These are phyloP conservation scores for Meta bourneti DNA, from an alignment of 2,888 invertebrate genomes.

Conservation along the genomic window DNA sequence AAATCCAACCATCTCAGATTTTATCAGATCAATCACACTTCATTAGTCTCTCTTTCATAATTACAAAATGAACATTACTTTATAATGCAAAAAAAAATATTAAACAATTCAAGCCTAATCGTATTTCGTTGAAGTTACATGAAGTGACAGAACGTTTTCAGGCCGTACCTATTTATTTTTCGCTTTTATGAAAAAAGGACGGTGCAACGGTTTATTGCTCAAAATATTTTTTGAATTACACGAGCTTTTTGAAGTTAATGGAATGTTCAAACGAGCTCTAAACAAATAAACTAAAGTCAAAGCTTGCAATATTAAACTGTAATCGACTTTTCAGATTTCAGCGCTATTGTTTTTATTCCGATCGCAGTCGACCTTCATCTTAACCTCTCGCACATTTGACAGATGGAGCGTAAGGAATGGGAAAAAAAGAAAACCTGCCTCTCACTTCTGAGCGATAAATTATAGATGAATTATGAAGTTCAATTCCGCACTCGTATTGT, in stretches of 20 bases:
- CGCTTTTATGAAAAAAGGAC: not conserved
- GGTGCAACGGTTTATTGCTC: not conserved
- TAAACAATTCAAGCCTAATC: no score
- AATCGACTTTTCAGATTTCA: conserved; percentile 25
- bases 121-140: no score
- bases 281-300: conserved; percentile 5
- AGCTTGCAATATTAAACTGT: conserved; percentile 22
- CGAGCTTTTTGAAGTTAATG: not conserved
- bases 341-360: conserved; percentile 22
- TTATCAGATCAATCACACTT: no score
- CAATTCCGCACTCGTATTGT: conserved; percentile 20
- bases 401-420: conserved; percentile 6
- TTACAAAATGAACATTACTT: no score
- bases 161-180: not conserved
- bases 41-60: no score
- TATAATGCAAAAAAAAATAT: no score
- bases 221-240: not conserved
- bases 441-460: conserved; percentile 33
- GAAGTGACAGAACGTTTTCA: no score
- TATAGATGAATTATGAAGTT: conserved; percentile 42
- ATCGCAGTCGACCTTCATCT: not conserved
- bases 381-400: conserved; percentile 2
- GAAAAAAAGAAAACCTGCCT: not conserved
- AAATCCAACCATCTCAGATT: no score
- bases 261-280: not conserved